Evolutionary conservation across 2,888 invertebrate genomes (phyloP).

Genomic region (Pogonocherus hispidulus): DNA sequence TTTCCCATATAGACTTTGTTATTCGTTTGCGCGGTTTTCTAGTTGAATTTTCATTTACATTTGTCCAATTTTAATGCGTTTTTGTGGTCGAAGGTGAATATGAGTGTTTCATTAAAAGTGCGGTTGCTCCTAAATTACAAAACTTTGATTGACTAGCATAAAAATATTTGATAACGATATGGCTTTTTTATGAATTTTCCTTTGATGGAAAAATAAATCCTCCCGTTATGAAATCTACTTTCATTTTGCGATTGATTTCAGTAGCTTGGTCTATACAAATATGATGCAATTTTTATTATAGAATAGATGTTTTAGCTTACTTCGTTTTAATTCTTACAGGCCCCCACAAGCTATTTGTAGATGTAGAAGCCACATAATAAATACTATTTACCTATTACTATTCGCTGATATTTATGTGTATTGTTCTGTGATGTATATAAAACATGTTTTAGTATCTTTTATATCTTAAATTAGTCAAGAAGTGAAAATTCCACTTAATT

Average conservation of each 20-base stretch:
- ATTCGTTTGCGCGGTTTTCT: constrained; percentile 62
- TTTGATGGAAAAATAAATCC: neutral
- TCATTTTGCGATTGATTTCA: neutral
- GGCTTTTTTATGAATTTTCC: neutral
- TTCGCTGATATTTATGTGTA: too few relatives aligned
- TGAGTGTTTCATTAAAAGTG: constrained; percentile 63
- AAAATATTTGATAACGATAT: constrained; percentile 9
- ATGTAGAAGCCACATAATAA: too few relatives aligned
- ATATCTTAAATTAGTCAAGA: too few relatives aligned
- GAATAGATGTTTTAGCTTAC: too few relatives aligned
- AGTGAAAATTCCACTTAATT: too few relatives aligned
- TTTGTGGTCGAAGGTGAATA: constrained; percentile 62
- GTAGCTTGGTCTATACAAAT: neutral
- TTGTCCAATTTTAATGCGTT: constrained; percentile 65
- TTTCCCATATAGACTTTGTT: constrained; percentile 52
- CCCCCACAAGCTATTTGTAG: too few relatives aligned
- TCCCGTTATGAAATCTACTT: neutral
- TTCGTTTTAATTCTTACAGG: too few relatives aligned
- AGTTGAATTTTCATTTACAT: constrained; percentile 65
- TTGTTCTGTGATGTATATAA: too few relatives aligned
- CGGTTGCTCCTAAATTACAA: constrained; percentile 59
- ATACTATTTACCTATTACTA: too few relatives aligned
- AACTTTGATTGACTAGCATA: constrained; percentile 60
- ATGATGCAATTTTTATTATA: neutral
- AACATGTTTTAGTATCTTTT: too few relatives aligned